Percentiles rank a stretch among this genome's conserved stretches.
Conservation (phyloP, 1,140 invertebrate species). For the Grapholita molesta region DNA sequence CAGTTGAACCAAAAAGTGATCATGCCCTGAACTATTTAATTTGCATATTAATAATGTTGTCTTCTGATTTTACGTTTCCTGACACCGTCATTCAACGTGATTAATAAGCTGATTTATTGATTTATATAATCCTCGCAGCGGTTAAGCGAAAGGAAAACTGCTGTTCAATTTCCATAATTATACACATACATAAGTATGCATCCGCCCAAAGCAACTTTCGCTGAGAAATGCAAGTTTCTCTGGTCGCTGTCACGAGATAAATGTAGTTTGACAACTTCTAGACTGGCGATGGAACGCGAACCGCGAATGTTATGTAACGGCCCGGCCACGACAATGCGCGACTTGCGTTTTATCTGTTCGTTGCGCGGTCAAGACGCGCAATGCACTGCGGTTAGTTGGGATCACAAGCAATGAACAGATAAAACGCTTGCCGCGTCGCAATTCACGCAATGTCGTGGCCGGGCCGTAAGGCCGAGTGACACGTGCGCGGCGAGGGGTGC, state of each 20-base stretch:
- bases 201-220: conserved; percentile 46
- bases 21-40: no score
- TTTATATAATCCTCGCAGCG: neutral
- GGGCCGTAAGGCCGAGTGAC: neutral
- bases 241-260: conserved; percentile 18
- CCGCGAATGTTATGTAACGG: neutral
- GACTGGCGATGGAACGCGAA: neutral
- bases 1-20: neutral
- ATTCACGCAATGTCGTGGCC: no score
- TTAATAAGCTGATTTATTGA: neutral
- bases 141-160: conserved; percentile 45
- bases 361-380: no score
- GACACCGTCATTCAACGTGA: neutral
- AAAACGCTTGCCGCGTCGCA: no score
- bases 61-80: neutral
- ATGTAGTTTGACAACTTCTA: conserved; percentile 41
- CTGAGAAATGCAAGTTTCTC: conserved; percentile 43
- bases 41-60: neutral
- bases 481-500: neutral
- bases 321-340: no score
- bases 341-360: no score
- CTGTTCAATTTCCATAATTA: conserved; percentile 49
- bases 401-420: no score
- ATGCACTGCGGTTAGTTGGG: no score
- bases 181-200: conserved; percentile 33